Conservation (phyloP, 2,888 invertebrate species). For the Linnaemya tessellans region DNA sequence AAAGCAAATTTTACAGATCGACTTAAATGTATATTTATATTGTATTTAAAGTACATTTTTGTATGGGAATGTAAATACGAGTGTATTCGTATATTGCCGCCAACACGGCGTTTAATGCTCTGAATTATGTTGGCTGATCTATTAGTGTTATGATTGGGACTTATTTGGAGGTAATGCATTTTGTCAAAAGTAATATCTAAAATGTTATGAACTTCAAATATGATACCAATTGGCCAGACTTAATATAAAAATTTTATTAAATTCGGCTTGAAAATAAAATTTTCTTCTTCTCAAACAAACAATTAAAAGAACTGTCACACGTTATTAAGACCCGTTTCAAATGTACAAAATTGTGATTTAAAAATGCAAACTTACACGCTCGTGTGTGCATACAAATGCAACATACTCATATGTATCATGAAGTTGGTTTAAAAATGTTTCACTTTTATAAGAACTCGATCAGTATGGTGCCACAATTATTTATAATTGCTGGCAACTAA, state of each 20-base stretch:
- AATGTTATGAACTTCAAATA: too few species aligned
- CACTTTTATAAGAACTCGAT: neutral
- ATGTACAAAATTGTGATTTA: neutral
- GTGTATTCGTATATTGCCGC: too few species aligned
- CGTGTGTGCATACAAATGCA: too few species aligned
- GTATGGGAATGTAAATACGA: too few species aligned
- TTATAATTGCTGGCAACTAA: slow-evolving; percentile 52
- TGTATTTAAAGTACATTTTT: too few species aligned
- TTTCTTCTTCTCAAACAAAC: neutral
- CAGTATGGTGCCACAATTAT: slow-evolving; percentile 44
- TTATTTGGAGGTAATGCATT: neutral
- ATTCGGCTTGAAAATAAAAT: neutral
- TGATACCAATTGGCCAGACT: neutral
- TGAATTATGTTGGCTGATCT: too few species aligned
- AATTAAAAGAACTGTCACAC: neutral
- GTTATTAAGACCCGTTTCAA: neutral
- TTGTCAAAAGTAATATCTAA: neutral
- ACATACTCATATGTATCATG: neutral
- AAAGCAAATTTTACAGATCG: too few species aligned
- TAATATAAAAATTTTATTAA: neutral
- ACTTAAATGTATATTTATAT: too few species aligned
- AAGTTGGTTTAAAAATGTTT: neutral
- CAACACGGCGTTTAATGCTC: too few species aligned
- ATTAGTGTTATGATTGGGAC: too few species aligned
- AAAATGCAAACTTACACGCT: neutral